Evolutionary conservation across 1,140 invertebrate species (phyloP), one percentile per base, ranked within the genome.

Genomic region (Bombus huntii): DNA sequence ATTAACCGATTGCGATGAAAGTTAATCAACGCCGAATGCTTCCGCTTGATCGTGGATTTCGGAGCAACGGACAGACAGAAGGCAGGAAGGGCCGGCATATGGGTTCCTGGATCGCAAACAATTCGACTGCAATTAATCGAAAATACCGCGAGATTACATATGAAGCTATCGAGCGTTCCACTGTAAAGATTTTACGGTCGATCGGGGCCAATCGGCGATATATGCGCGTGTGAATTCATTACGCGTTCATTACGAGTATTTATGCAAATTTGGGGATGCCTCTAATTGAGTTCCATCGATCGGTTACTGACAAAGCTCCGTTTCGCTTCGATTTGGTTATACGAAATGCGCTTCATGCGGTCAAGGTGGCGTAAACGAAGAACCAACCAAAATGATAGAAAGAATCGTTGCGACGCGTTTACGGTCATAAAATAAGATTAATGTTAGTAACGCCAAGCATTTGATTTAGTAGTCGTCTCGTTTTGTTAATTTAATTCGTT

Each of bases 81-180:
- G 25, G 2, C 3, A n/a, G 59, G 22, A 37, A 12, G 70, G 28
- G 39, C 71, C n/a, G 53, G 28, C 12, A 12, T 66, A 42, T 34
- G 57, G 57, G 80, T 76, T 68, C 37, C 75, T 62, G 81, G 73
- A 90, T 86, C 80, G 84, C 87, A 92, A 92, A 91, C 91, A 91
- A 92, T 92, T 86, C 85, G 87, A 78, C 80, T 78, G 83, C 85
- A 87, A 92, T 92, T 92, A 92, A 92, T 91, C 87, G 86, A 91
- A 71, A 91, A 89, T 90, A 84, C 87, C 65, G 65, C 83, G 83
- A 86, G 80, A 85, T 86, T 83, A 39, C 65, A 75, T 25, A 28
- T 25, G 37, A 39, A 37, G 6, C 31, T 39, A 37, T 57, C 73
- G 42, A 65, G 42, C 39, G 31, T 79, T 75, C 62, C 31, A 1